Evolutionary conservation across 92 coral and sea anemone genomes (phyloP).

Genomic region (Epizoanthus illoricatus): DNA sequence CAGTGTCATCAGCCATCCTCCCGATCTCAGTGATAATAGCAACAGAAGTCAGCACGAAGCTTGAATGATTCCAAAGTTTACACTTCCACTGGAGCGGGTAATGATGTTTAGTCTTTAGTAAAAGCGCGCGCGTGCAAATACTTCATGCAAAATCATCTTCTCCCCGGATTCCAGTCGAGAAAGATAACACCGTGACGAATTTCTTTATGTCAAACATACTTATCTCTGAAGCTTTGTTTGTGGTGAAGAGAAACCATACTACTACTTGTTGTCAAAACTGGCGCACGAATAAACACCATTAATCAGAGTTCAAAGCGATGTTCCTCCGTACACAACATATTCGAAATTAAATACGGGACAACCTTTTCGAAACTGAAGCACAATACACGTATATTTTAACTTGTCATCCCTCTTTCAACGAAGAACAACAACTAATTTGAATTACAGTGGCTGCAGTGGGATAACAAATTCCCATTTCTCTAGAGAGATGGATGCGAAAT

Average conservation of each 20-base stretch:
- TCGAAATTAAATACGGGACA: not conserved
- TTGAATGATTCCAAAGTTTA: constrained; percentile 1
- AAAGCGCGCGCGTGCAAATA: not conserved
- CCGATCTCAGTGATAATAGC: constrained; percentile 2
- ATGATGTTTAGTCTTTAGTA: constrained; percentile 5
- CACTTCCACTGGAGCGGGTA: constrained; percentile 16
- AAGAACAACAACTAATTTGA: not conserved
- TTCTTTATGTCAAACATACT: not conserved
- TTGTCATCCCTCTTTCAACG: not conserved
- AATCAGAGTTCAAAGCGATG: not conserved
- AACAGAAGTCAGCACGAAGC: constrained; percentile 17
- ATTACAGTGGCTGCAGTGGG: not conserved
- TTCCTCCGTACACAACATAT: not conserved
- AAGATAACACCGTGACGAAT: not conserved
- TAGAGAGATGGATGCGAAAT: not conserved
- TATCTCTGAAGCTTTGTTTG: not conserved
- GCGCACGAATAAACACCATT: not conserved
- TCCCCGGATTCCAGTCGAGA: too few relatives aligned
- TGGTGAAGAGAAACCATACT: not conserved
- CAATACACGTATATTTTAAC: not conserved
- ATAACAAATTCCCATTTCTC: not conserved
- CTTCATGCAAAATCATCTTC: not conserved
- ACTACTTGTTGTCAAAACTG: not conserved
- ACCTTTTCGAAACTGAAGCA: not conserved
- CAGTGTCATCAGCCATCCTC: not conserved